phyloP scores from a whole-genome alignment of 2,113 vertebrate species.

The Illadopsis cleaveri region DNA sequence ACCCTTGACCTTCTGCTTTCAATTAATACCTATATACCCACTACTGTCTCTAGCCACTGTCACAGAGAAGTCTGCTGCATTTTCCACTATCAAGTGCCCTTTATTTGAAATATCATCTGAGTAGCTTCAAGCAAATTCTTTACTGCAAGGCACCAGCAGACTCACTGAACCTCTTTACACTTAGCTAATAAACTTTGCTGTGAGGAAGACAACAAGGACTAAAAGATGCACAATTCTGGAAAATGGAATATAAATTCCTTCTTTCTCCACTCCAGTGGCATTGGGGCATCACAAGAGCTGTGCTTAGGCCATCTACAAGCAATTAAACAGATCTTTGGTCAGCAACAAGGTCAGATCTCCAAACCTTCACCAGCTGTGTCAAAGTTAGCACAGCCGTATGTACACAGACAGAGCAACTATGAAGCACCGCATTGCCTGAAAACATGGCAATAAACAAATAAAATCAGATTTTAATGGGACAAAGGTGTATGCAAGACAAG shows the following conservation, averaged over 20 bases:
- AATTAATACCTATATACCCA: accelerated
- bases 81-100: neutral
- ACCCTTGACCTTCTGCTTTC: neutral
- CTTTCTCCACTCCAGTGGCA: neutral
- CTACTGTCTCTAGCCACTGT: neutral
- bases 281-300: neutral
- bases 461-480: neutral
- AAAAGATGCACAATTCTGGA: neutral
- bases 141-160: accelerated
- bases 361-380: neutral
- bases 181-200: neutral
- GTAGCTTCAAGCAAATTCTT: neutral
- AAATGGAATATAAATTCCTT: neutral
- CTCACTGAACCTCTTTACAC: neutral
- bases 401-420: neutral
- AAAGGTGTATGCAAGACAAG: neutral
- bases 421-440: neutral
- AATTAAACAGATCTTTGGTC: neutral
- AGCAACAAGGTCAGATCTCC: neutral
- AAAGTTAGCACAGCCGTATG: neutral
- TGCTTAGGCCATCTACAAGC: neutral
- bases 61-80: neutral
- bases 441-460: neutral
- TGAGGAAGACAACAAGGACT: neutral
- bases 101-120: neutral